Base-by-base conservation (phyloP, 2,888 invertebrate genomes). In the Stratiomys singularior region DNA sequence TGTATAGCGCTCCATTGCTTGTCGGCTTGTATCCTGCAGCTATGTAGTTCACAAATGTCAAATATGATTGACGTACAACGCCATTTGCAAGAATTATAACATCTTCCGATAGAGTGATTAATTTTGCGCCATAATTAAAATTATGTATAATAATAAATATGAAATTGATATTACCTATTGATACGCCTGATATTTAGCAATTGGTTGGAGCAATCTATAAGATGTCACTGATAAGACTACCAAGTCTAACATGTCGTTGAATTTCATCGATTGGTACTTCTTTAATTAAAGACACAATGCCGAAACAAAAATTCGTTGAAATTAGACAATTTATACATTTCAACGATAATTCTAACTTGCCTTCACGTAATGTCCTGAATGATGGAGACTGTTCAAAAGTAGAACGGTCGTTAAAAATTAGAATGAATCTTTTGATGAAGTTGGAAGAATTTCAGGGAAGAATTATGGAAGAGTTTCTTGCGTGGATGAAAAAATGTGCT, bases 401-500 rank as follows among this genome's bases (percentile, higher is more conserved):
- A 69, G 1, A 69, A 18, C 46, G 7, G 27, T 69, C 46, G 25
- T 1, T 15, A 30, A 3, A 46, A 60, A 74, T 30, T 37, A 60
- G 1, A 74, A 74, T 37, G 60, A 58, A 37, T 1, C 58, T 58
- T 58, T 74, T 58, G 37, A 60, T 58, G n/a, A 37, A 74, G 74
- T 60, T 74, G n/a, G n/a, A n/a, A n/a, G n/a, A n/a, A n/a, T n/a
- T n/a, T n/a, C n/a, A n/a, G n/a, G n/a, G n/a, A n/a, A n/a, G n/a
- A n/a, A 9, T 15, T 27, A 1, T 63, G 25, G 63, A 63, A 63
- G 1, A 63, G 25, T 63, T 25, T 60, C 60, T 28, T 28, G 30
- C 25, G 81, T 83, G 1, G 83, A 84, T 72, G 82, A 84, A 78
- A 81, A 83, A 66, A 83, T 83, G 56, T 82, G 82, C 64, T 82